Evolutionary conservation across 2,888 invertebrate species (phyloP).

Genomic region (Synergus laeviventris): DNA sequence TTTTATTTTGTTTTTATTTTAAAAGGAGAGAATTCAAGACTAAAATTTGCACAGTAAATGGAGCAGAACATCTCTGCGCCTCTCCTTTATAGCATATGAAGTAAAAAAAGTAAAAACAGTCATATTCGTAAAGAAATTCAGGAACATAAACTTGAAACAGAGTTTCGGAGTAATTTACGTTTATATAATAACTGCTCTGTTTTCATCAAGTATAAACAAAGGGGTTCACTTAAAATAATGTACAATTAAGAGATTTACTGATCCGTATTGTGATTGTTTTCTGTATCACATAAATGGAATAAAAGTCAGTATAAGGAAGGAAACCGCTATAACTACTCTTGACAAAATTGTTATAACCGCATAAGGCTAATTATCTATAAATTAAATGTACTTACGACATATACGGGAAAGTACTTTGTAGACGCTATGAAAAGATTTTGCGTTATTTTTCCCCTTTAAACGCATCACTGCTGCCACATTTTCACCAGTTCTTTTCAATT

Average conservation of each 20-base stretch:
- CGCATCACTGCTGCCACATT: conserved; percentile 72
- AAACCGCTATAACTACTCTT: conserved; percentile 1
- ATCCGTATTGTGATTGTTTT: not conserved
- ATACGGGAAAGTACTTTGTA: conserved; percentile 74
- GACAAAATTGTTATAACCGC: conserved; percentile 8
- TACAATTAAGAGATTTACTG: not conserved
- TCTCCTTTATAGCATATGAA: too few species aligned
- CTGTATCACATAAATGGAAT: not conserved
- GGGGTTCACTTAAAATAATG: not conserved
- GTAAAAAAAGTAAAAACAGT: not conserved
- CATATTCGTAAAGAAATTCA: not conserved
- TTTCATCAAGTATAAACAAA: not conserved
- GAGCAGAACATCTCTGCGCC: too few species aligned
- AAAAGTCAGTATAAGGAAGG: not conserved
- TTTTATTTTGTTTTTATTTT: too few species aligned
- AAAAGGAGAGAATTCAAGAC: too few species aligned
- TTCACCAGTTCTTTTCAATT: conserved; percentile 51
- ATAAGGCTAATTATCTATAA: not conserved
- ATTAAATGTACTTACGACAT: conserved; percentile 70
- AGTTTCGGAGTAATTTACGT: not conserved
- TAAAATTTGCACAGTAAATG: too few species aligned
- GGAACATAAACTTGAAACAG: not conserved
- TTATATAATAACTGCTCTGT: not conserved
- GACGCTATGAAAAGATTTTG: conserved; percentile 73
- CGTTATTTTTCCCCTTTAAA: conserved; percentile 73